Conservation (phyloP, 2,888 invertebrate genomes). For the Amiota communis region DNA sequence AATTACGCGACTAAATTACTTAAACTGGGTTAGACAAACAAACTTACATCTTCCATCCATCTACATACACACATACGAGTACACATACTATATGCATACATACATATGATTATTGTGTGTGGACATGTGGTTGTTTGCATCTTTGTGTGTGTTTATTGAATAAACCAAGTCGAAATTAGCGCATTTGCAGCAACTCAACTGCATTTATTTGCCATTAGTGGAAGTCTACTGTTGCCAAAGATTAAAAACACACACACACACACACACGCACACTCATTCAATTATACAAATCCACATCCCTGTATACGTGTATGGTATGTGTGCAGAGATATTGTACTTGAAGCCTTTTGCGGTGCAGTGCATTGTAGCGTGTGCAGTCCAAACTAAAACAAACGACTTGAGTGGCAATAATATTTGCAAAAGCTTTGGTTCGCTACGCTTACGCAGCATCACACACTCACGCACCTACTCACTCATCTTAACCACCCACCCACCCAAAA, state of each 20-base stretch:
- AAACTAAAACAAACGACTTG: conserved; percentile 25
- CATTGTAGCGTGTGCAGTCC: neutral
- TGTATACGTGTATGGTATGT: neutral
- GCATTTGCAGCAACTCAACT: conserved; percentile 15
- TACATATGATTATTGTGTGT: neutral
- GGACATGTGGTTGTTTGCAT: neutral
- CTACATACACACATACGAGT: too few species aligned
- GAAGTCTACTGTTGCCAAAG: neutral
- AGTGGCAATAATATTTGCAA: conserved; percentile 27
- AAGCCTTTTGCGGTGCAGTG: conserved; percentile 8
- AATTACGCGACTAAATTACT: conserved; percentile 11
- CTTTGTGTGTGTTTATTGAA: conserved; percentile 35
- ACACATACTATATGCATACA: conserved; percentile 19
- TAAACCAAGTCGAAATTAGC: conserved; percentile 57
- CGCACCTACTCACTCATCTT: too few species aligned
- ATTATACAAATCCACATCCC: neutral
- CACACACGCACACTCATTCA: too few species aligned
- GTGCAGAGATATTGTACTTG: neutral
- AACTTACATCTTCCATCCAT: neutral
- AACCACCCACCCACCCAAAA: too few species aligned
- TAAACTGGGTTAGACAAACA: conserved; percentile 21
- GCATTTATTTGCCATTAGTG: conserved; percentile 9
- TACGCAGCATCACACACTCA: too few species aligned
- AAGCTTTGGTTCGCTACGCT: neutral
- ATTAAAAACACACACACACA: neutral